Base-by-base conservation (phyloP, 2,888 invertebrate genomes). In the Mechanitis messenoides region DNA sequence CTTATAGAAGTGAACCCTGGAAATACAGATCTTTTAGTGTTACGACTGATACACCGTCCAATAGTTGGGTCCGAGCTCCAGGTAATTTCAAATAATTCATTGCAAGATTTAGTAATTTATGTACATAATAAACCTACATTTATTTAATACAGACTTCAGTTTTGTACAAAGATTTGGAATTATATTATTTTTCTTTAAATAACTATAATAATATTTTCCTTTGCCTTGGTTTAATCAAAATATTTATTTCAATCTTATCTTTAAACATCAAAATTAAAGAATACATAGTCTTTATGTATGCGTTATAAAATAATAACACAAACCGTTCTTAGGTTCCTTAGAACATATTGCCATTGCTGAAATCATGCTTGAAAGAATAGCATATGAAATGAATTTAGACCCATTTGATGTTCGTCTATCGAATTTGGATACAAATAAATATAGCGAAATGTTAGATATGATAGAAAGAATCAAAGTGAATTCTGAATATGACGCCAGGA, bases 51-150 rank as follows among this genome's bases (percentile, higher is more conserved):
- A 90, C 91, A 28, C 85, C 93, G 1, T 85, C 92, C 0, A 93
- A 93, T 71, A 92, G 93, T 0, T 94, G 82, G 71, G 89, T 91
- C 62, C 85, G 95, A 79, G 91, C 94, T 28, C 95, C 95, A 72
- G 94, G 95, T 92, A 81, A 74, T 67, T 31, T 12, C 35, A 42
- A 50, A 9, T 53, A 38, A 55, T 9, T 42, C 9, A 9, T 9
- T 42, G 3, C 6, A 42, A 9, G 9, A 42, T 3, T 1, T 9
- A 9, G 9, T 9, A 9, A 6, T 31, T 28, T 31, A 47, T 47
- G 20, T 47, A 20, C 20, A 20, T 20, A 20, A 20, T 20, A 20
- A 20, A 20, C 20, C 20, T 20, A 20, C 20, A 20, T 20, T 20
- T 20, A 20, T 20, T 20, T 20, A 20, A 20, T 20, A 20, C 1